Evolutionary conservation across 2,888 invertebrate genomes (phyloP), one percentile per base, ranked within the genome.

Genomic region (Lasioglossum calceatum): DNA sequence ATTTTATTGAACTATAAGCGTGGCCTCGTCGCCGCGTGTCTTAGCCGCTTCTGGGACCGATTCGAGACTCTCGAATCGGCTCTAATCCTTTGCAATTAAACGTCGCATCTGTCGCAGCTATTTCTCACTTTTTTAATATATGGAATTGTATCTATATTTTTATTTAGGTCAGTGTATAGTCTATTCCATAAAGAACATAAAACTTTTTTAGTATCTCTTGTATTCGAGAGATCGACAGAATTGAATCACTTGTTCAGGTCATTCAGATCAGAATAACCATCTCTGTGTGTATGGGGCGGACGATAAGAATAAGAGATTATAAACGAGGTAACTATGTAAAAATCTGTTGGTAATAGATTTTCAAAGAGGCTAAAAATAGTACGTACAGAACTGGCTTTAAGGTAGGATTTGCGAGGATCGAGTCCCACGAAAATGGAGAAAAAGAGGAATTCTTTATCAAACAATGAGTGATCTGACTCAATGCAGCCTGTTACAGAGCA

Each of bases 1-100:
- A 91, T 91, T 91, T 91, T 90, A 91, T 91, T 89, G 87, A 90
- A 89, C 91, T 82, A 89, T 88, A 82, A 87, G 80, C 36, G 8
- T 19, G 36, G 32, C 8, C 19, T 67, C 32, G 36, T 67, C 36
- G 67, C 36, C 2, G 19, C 32, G 19, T 42, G 42, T 42, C 71
- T 71, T 42, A 2, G 4, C 10, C 42, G 42, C 2, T 42, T n/a
- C 23, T 36, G 42, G 39, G 71, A 71, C 64, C 32, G 1, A 32
- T 32, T 16, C 14, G 2, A 16, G 27, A 32, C 27, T 0, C 27
- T 32, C 4, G 0, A 64, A 16, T 32, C 5, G 61, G 44, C 12
- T 32, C 1, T n/a, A 61, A 5, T 14, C 14, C 14, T 8, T 54
- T 0, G 54, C 54, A 23, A 23, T 54, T 54, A 19, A 50, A 50